Conservation (phyloP, 1,140 invertebrate genomes). For the Eumaeus atala region DNA sequence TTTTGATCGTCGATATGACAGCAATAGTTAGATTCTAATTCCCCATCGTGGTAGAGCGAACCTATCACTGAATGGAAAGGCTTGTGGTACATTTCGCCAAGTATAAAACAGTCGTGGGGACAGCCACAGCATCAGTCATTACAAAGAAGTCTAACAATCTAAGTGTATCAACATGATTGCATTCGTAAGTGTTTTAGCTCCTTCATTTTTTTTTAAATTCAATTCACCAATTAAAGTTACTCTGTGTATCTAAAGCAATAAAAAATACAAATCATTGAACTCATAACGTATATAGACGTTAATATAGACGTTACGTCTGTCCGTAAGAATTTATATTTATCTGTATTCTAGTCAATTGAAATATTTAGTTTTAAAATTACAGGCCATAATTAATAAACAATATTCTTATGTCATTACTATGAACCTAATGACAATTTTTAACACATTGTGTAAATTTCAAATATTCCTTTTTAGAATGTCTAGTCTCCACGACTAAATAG, state of each 20-base stretch:
- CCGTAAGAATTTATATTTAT: neutral
- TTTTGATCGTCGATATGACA: neutral
- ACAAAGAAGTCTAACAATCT: constrained; percentile 50
- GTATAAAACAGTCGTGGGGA: constrained; percentile 60
- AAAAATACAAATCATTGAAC: too few species aligned
- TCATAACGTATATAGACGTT: too few species aligned
- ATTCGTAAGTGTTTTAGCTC: constrained; percentile 56
- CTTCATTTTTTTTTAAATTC: constrained; percentile 8
- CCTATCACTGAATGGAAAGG: constrained; percentile 69
- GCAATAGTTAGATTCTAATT: constrained; percentile 2
- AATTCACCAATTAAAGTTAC: too few species aligned
- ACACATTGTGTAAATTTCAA: neutral
- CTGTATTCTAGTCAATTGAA: too few species aligned
- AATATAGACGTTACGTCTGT: neutral
- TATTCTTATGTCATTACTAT: neutral
- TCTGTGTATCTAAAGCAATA: too few species aligned
- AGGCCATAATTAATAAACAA: neutral
- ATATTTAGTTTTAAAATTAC: neutral
- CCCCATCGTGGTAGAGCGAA: constrained; percentile 27
- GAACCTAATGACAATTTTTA: neutral
- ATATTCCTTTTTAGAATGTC: neutral
- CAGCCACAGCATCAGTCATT: constrained; percentile 55
- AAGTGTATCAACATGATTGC: constrained; percentile 65
- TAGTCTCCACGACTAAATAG: constrained; percentile 11
- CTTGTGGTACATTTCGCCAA: constrained; percentile 57